Percentiles rank a stretch among this genome's conserved stretches.
Conservation (phyloP, 2,113 vertebrate species). For the human (Homo sapiens) region DNA sequence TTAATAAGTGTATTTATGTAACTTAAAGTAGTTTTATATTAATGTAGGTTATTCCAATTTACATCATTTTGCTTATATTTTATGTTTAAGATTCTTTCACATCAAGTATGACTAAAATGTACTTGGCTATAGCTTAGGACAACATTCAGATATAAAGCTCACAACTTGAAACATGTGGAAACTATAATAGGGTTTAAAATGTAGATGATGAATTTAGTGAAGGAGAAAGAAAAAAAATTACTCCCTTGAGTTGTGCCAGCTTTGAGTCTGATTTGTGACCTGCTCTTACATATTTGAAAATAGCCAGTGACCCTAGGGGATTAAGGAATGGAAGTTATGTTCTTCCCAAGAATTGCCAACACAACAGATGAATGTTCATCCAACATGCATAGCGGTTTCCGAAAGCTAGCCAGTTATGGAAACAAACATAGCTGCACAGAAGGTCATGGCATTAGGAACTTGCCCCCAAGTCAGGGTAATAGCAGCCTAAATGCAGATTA, state of each 20-base stretch:
- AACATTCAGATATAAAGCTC: background rate
- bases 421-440: background rate
- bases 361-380: background rate
- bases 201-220: background rate
- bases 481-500: background rate
- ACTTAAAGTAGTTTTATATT: background rate
- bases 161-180: background rate
- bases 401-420: background rate
- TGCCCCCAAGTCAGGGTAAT: background rate
- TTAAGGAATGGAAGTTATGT: background rate
- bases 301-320: background rate
- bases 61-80: background rate
- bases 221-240: background rate
- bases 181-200: background rate
- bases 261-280: conserved; percentile 29
- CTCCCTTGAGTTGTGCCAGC: background rate
- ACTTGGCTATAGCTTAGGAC: background rate
- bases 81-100: conserved; percentile 7
- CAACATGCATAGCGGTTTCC: background rate
- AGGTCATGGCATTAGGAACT: background rate
- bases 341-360: conserved; percentile 32
- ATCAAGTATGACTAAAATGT: background rate
- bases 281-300: conserved; percentile 9
- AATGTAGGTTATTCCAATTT: background rate
- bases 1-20: background rate